phyloP scores from a whole-genome alignment of 2,888 invertebrate genomes.

The Imbricaverruca yamaguchii region DNA sequence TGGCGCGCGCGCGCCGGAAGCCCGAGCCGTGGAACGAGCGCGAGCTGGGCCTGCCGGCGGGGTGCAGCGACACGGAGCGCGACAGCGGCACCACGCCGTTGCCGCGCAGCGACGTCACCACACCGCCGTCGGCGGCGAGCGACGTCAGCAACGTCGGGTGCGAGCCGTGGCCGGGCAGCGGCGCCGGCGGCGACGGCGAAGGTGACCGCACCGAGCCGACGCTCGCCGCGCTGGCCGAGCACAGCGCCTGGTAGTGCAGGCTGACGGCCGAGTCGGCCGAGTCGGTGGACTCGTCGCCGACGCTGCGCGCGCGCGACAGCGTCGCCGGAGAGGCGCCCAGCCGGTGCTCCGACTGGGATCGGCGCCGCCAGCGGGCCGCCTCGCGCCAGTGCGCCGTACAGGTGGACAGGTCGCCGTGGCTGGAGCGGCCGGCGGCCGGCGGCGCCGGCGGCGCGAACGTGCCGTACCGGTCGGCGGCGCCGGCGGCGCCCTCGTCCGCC shows the following conservation, averaged over 20 bases:
- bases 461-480: constrained; percentile 50
- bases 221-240: constrained; percentile 25
- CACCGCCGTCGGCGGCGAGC: constrained; percentile 28
- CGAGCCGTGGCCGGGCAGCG: constrained; percentile 26
- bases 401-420: constrained; percentile 24
- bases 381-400: constrained; percentile 1
- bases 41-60: constrained; percentile 28
- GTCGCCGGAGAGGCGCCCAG: constrained; percentile 1
- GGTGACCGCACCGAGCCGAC: constrained; percentile 19
- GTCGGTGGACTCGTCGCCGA: not conserved
- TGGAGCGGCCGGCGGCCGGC: constrained; percentile 24
- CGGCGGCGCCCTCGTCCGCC: not conserved
- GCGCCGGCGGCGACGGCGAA: constrained; percentile 20
- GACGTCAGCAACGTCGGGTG: constrained; percentile 20
- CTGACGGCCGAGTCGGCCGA: constrained; percentile 3
- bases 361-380: constrained; percentile 23
- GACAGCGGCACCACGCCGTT: constrained; percentile 33
- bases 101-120: constrained; percentile 43
- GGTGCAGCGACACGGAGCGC: constrained; percentile 32
- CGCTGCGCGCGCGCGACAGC: constrained; percentile 12
- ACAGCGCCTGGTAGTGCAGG: constrained; percentile 14
- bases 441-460: constrained; percentile 64
- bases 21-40: constrained; percentile 15
- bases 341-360: constrained; percentile 20
- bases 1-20: constrained; percentile 21